These are phyloP conservation scores for Paedocypris sp. DNA, from an alignment of 2,113 vertebrate genomes.

Conservation along the genomic window DNA sequence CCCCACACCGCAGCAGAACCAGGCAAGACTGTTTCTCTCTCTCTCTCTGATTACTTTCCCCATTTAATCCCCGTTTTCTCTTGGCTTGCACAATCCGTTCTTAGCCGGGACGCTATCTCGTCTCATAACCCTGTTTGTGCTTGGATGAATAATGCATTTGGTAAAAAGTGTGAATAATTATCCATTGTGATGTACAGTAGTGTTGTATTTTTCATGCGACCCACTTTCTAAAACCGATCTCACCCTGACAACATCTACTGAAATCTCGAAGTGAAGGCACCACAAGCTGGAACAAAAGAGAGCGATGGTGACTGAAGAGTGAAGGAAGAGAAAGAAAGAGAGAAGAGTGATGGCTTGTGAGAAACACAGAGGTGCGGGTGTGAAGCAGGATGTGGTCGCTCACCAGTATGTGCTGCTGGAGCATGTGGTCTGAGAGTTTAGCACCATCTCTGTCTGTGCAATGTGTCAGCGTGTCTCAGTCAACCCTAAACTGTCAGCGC, in stretches of 20 bases:
- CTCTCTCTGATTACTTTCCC: not conserved
- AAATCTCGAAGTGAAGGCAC: not conserved
- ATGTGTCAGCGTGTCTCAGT: constrained; percentile 11
- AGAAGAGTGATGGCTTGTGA: constrained; percentile 22
- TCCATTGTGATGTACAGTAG: constrained; percentile 43
- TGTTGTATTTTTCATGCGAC: constrained; percentile 49
- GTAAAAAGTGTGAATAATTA: constrained; percentile 34
- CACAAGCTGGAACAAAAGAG: not conserved
- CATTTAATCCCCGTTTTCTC: not conserved
- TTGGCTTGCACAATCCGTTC: not conserved
- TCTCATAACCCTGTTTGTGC: not conserved
- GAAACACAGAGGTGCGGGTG: constrained; percentile 30
- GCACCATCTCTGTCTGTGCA: constrained; percentile 15
- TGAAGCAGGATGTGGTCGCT: constrained; percentile 62
- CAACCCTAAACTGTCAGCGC: not conserved
- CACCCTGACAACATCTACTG: too few species aligned
- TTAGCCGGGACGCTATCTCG: constrained; percentile 5
- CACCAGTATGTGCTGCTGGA: constrained; percentile 33
- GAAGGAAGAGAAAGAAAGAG: not conserved
- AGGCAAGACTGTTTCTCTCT: constrained; percentile 15
- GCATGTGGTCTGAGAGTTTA: constrained; percentile 9
- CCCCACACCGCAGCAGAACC: constrained; percentile 27
- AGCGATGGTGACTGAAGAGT: not conserved
- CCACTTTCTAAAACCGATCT: constrained; percentile 44
- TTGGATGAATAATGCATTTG: constrained; percentile 49